A percentile compares a stretch with the other conserved stretches of the same genome.
phyloP scores from a whole-genome alignment of 1,140 invertebrate genomes.

The Lordiphosa clarofinis region DNA sequence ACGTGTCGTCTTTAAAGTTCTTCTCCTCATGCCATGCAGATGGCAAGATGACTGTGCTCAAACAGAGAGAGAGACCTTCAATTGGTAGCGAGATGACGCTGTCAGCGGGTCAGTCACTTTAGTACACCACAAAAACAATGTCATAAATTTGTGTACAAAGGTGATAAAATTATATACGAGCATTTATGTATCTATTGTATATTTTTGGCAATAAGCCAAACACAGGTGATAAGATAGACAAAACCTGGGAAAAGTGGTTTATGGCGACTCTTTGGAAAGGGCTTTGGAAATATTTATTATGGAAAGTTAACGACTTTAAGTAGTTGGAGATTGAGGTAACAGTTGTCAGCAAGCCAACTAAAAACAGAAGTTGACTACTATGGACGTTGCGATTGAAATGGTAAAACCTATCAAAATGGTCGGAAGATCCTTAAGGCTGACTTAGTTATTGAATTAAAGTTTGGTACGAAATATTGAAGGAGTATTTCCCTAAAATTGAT shows the following conservation, averaged over 20 bases:
- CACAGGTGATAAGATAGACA: constrained; percentile 36
- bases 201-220: constrained; percentile 26
- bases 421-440: too few species aligned
- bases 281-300: not conserved
- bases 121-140: constrained; percentile 28
- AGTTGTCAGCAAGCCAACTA: too few species aligned
- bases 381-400: too few species aligned
- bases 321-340: not conserved
- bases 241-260: not conserved
- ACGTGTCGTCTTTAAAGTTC: constrained; percentile 33
- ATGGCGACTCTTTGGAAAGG: constrained; percentile 15
- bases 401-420: too few species aligned
- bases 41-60: constrained; percentile 28
- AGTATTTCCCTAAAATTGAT: too few species aligned
- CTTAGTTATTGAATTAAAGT: too few species aligned
- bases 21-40: constrained; percentile 30
- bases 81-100: too few species aligned
- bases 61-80: constrained; percentile 29
- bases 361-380: not conserved
- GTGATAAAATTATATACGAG: constrained; percentile 12
- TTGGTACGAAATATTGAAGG: too few species aligned
- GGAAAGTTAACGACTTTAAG: not conserved
- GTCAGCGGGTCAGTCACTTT: not conserved
- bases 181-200: constrained; percentile 1
- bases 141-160: constrained; percentile 30